Evolutionary conservation across 2,888 invertebrate genomes (phyloP).

Genomic region (Linnaemya vulpina): DNA sequence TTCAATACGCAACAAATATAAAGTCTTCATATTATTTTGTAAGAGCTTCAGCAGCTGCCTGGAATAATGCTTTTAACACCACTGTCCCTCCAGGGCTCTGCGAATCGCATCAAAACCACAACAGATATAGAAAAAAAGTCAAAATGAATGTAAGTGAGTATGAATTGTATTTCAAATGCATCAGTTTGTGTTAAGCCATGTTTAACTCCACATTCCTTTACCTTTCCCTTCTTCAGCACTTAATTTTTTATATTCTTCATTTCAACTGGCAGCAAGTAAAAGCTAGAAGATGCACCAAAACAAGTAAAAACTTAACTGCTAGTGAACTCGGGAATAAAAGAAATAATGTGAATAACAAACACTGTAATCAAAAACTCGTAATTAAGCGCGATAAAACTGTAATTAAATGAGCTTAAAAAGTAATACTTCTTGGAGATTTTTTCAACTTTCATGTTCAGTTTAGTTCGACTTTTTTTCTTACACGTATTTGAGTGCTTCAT

Average conservation of each 20-base stretch:
- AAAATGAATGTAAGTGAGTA: background rate
- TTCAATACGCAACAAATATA: no score
- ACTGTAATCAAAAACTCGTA: slow-evolving; percentile 72
- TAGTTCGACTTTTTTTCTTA: slow-evolving; percentile 5
- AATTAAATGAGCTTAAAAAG: slow-evolving; percentile 71
- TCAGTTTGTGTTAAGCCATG: slow-evolving; percentile 55
- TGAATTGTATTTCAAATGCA: slow-evolving; percentile 52
- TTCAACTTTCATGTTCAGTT: background rate
- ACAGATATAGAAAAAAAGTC: background rate
- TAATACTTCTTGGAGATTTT: slow-evolving; percentile 66
- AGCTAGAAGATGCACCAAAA: background rate
- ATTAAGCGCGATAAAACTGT: slow-evolving; percentile 73
- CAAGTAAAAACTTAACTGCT: slow-evolving; percentile 46
- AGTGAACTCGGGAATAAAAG: slow-evolving; percentile 2
- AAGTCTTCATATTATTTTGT: no score
- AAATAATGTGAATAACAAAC: slow-evolving; percentile 52
- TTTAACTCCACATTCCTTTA: slow-evolving; percentile 45
- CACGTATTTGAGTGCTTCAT: slow-evolving; percentile 40
- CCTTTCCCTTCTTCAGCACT: background rate
- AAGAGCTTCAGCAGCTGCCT: no score
- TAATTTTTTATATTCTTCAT: background rate
- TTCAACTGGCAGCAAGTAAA: slow-evolving; percentile 11
- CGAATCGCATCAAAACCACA: slow-evolving; percentile 33
- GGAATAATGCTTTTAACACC: background rate
- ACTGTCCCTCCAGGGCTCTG: slow-evolving; percentile 10